These are phyloP conservation scores for Sepioteuthis lessoniana DNA, from an alignment of 2,888 invertebrate species.

Conservation along the genomic window DNA sequence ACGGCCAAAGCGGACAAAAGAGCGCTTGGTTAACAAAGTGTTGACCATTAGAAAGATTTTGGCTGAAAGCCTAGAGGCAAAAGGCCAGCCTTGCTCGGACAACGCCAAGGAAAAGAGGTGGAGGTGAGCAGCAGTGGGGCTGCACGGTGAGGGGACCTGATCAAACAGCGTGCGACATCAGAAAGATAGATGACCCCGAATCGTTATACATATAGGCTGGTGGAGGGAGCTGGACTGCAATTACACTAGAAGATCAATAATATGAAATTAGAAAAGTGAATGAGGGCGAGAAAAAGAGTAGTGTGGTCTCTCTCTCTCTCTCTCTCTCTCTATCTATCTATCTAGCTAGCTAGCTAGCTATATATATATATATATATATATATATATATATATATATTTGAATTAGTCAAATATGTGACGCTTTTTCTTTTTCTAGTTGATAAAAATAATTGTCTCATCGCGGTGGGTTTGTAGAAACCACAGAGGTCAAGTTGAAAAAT, in stretches of 20 bases:
- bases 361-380: no score
- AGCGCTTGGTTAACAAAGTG: constrained; percentile 33
- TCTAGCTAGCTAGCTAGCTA: no score
- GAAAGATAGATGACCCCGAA: constrained; percentile 33
- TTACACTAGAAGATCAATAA: neutral
- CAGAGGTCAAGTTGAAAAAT: neutral
- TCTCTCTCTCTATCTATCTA: no score
- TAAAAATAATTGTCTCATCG: neutral
- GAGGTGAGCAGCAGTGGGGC: neutral
- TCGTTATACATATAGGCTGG: neutral
- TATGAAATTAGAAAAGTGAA: neutral
- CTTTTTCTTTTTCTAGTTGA: neutral
- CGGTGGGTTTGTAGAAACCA: neutral
- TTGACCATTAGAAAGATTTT: constrained; percentile 33
- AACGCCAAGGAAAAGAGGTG: neutral
- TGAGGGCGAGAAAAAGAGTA: neutral
- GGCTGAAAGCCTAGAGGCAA: neutral
- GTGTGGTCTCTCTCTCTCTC: neutral
- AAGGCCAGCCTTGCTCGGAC: constrained; percentile 20
- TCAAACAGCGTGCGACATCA: constrained; percentile 11
- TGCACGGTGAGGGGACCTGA: neutral
- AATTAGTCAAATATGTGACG: neutral
- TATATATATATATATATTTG: no score
- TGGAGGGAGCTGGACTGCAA: neutral
- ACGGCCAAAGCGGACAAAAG: constrained; percentile 33